Conservation (phyloP, 2,797 vertebrate species). For the Lagorchestes hirsutus region DNA sequence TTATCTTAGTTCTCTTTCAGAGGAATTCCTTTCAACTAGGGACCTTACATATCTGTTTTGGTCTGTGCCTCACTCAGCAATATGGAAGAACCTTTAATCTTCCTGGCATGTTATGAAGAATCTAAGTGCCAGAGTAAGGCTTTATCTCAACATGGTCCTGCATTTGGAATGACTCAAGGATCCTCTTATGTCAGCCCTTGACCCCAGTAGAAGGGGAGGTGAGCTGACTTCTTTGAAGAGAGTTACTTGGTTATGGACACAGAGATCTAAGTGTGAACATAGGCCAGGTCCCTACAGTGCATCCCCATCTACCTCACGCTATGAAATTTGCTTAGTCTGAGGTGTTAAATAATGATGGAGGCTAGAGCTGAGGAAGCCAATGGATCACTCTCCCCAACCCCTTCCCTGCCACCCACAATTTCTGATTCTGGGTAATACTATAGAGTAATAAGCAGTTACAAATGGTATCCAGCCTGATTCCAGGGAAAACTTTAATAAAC, state of each 20-base stretch:
- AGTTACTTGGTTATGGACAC: neutral
- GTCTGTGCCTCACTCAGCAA: conserved; percentile 30
- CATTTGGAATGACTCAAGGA: neutral
- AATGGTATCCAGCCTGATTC: neutral
- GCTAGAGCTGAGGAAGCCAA: neutral
- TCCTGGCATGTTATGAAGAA: neutral
- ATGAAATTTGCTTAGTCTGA: neutral
- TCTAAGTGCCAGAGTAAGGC: neutral
- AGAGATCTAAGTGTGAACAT: neutral
- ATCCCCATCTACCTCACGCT: neutral
- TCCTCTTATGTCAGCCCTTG: neutral
- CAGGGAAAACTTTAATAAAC: conserved; percentile 8
- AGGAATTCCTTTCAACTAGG: neutral
- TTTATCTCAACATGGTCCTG: neutral
- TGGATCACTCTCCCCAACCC: neutral
- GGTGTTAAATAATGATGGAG: neutral
- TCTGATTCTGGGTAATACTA: neutral
- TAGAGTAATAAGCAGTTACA: neutral
- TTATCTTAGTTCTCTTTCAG: neutral
- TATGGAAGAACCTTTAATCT: neutral
- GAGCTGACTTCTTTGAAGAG: neutral
- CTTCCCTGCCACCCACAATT: neutral
- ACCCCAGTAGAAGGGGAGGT: neutral
- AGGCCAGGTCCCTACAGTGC: neutral
- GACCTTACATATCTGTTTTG: neutral